Evolutionary conservation across 2,113 vertebrate genomes (phyloP), one percentile per base, ranked within the genome.

Genomic region (Silurus glanis): DNA sequence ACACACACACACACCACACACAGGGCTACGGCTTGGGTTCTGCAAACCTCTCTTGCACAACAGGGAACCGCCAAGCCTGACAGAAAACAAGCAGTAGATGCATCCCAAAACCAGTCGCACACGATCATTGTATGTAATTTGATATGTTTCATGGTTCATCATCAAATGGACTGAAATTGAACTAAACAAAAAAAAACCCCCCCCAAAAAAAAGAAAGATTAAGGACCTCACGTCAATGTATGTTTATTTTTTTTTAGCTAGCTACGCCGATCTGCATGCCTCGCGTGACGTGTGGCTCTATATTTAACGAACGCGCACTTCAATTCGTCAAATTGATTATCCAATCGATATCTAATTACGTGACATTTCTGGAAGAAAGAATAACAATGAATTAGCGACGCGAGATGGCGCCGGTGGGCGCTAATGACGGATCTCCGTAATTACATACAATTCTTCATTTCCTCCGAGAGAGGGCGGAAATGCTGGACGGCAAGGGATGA

Each of bases 81-180:
- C 94, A 93, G 95, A 93, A 93, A 89, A 95, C 92, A 94, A 95
- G 96, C 96, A 96, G 94, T 91, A 93, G 93, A 95, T 96, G 95
- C 95, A 92, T 95, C 96, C 95, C 94, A 92, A 93, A 96, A 95
- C 92, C 90, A 89, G 94, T 92, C 94, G 91, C 92, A 95, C 94
- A 96, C 94, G 67, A 94, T 94, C 95, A 89, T 91, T 93, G 92
- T 93, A 93, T 92, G 94, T 93, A 91, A 92, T 94, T 93, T 76
- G 87, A 67, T 84, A 66, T 91, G 91, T 88, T 90, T 90, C 88
- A 90, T 90, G 90, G 83, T 85, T 87, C 80, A 85, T 80, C 83
- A 85, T 88, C 74, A 4, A 45, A 94, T 92, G 92, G 83, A 23
- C 90, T 87, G 93, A 92, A 88, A 88, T 80, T 83, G 88, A 79